Evolutionary conservation across 1,140 invertebrate genomes (phyloP), one percentile per base, ranked within the genome.

Genomic region (Plutomurus gul): DNA sequence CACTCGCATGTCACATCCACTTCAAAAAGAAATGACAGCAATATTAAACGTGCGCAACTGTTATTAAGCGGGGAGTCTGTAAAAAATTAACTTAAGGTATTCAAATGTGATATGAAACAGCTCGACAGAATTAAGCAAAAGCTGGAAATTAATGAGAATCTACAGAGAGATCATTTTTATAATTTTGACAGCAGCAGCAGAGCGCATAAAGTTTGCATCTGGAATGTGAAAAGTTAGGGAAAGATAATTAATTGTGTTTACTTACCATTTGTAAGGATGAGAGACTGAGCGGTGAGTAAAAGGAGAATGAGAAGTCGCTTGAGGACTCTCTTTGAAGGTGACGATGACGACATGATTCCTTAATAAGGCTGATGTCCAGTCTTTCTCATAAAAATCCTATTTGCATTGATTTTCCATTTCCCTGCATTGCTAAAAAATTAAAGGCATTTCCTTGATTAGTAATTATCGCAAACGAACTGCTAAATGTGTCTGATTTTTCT

Each of bases 191-290:
- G 18, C 1, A 22, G 10, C 18, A 20, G 18, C 2, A 22, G 18
- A 25, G 18, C 18, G 0, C 13, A 51, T 25, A 51, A 22, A 6
- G n/a, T 47, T 47, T n/a, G n/a, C n/a, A n/a, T n/a, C n/a, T n/a
- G n/a, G n/a, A n/a, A 22, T 3, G 18, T n/a, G 11, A 22, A 49
- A 51, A 4, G 4, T 3, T 49, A 22, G 25, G 47, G 18, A 20
- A 22, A 51, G 25, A 25, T 51, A 0, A 6, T 49, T 49, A 5
- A 25, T n/a, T n/a, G 46, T 5, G 16, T 30, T 46, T 30, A 3
- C 75, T 70, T 77, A 77, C 75, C 75, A 70, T 77, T 56, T 43
- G 75, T 65, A 8, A 77, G 37, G 60, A 77, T 60, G 60, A 77
- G 75, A 46, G 51, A 77, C 46, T 77, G 75, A 77, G 75, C 75